Evolutionary conservation across 1,140 invertebrate species (phyloP).

Genomic region (Lysiphlebus fabarum): DNA sequence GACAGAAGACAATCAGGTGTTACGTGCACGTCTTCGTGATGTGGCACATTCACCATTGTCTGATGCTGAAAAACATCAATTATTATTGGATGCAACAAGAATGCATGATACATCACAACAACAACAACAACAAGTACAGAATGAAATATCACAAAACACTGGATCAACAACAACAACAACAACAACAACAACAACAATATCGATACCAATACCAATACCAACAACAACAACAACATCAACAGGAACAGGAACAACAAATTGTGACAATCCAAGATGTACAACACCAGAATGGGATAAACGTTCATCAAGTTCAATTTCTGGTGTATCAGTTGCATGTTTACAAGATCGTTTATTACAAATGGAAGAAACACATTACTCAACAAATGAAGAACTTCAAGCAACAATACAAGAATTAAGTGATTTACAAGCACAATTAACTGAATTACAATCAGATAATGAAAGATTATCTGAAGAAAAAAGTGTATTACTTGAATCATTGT

Average conservation of each 20-base stretch:
- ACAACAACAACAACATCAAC: conserved; percentile 2
- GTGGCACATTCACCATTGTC: conserved; percentile 75
- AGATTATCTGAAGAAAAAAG: conserved; percentile 82
- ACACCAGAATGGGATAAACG: conserved; percentile 86
- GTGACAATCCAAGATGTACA: conserved; percentile 62
- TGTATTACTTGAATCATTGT: conserved; percentile 85
- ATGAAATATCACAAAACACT: conserved; percentile 44
- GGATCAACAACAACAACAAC: conserved; percentile 27
- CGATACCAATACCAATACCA: too few relatives aligned
- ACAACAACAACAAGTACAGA: not conserved
- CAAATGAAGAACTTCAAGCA: conserved; percentile 93
- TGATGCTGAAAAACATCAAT: conserved; percentile 77
- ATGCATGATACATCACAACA: conserved; percentile 64
- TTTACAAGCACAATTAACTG: conserved; percentile 78
- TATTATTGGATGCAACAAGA: conserved; percentile 67
- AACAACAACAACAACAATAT: conserved; percentile 50
- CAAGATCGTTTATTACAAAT: conserved; percentile 87
- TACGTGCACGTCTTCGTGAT: conserved; percentile 70
- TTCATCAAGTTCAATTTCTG: conserved; percentile 77
- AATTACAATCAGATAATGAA: conserved; percentile 85
- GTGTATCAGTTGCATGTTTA: conserved; percentile 86
- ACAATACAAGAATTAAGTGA: conserved; percentile 90
- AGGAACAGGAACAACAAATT: conserved; percentile 46
- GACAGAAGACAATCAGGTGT: conserved; percentile 70
- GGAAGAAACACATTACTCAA: conserved; percentile 66